Conservation (phyloP, 2,113 vertebrate species). For the human region GRCh38 chr21:27812501-27813000, state of each 20-base stretch:
- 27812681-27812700: not conserved
- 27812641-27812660: not conserved
- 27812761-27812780: not conserved
- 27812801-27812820: not conserved
- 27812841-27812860: not conserved
- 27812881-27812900: too few species aligned
- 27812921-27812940: not conserved
- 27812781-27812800: not conserved
- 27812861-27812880: not conserved
- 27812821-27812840: not conserved
- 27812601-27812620: not conserved
- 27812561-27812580: not conserved
- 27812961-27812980: fast-evolving
- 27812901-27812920: not conserved
- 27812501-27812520: not conserved
- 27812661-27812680: not conserved
- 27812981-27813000: not conserved
- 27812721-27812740: not conserved
- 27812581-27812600: not conserved
- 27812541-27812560: not conserved
- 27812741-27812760: not conserved
- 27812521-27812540: not conserved
- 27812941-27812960: not conserved
- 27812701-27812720: not conserved
- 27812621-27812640: not conserved